Base-by-base conservation (phyloP, 2,888 invertebrate species). In the Falcaria lacertinaria region DNA sequence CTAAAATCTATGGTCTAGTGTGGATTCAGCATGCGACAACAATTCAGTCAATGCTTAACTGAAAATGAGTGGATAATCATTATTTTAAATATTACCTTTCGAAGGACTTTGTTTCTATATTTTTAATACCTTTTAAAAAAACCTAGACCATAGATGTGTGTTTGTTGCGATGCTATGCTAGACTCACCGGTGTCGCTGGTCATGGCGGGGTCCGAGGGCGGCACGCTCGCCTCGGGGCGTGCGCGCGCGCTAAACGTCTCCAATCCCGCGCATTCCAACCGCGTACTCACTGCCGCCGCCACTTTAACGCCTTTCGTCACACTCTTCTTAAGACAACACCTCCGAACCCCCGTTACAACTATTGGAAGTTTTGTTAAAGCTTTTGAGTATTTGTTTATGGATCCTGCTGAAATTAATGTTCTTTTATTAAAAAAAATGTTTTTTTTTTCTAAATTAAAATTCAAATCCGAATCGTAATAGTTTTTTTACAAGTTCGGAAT, bases 141-240 rank as follows among this genome's bases (percentile, higher is more conserved):
- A n/a, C n/a, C n/a, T n/a, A n/a, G n/a, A n/a, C n/a, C n/a, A n/a
- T n/a, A n/a, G n/a, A n/a, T n/a, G n/a, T n/a, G n/a, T n/a, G n/a
- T n/a, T n/a, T n/a, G n/a, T n/a, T 19, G 19, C 19, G 19, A 19
- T 19, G 19, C 19, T 1, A 19, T 1, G 3, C 19, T 19, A 19
- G 19, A 19, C 85, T 83, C 56, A 90, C 90, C 87, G 58, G 89
- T 81, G 47, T 90, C 89, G 80, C 88, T 86, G 73, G 89, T 88
- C 90, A 90, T 90, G 81, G 85, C 82, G 72, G 85, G 77, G 64
- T 78, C 86, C 48, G 87, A 84, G 75, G 90, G 89, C 83, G 89
- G 87, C 89, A 88, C 86, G 77, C 72, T 74, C 66, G 69, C 64
- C 72, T 80, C 84, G 71, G 81, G 77, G 76, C 85, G 87, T 77